A percentile compares a stretch with the other conserved stretches of the same genome.
Evolutionary conservation across 2,888 invertebrate genomes (phyloP).

Genomic region (Sesia apiformis): DNA sequence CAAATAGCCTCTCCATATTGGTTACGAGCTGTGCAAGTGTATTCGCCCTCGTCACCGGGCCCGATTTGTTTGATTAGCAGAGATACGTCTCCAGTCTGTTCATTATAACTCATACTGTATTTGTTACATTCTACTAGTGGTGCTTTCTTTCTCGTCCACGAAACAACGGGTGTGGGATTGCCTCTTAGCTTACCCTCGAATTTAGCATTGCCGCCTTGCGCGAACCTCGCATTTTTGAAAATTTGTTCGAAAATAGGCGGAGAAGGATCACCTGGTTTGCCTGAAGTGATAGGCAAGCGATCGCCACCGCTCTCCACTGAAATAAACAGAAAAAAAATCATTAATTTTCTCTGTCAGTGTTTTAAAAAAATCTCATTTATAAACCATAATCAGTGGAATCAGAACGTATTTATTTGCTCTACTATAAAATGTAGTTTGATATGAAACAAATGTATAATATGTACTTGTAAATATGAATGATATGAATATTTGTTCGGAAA

Average conservation of each 20-base stretch:
- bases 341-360: too few species aligned
- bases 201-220: slow-evolving; percentile 93
- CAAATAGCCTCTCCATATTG: slow-evolving; percentile 97
- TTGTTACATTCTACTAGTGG: slow-evolving; percentile 89
- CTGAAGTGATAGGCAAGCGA: slow-evolving; percentile 45
- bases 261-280: slow-evolving; percentile 83
- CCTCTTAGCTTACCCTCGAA: slow-evolving; percentile 95
- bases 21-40: slow-evolving; percentile 95
- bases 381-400: too few species aligned
- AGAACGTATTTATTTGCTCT: too few species aligned
- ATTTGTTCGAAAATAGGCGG: slow-evolving; percentile 97
- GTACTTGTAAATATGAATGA: too few species aligned
- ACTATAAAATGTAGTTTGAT: too few species aligned
- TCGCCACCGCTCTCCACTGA: slow-evolving; percentile 78
- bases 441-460: too few species aligned
- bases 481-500: too few species aligned
- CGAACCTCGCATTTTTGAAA: slow-evolving; percentile 94
- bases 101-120: slow-evolving; percentile 92
- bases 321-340: slow-evolving; percentile 43
- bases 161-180: slow-evolving; percentile 92
- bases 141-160: slow-evolving; percentile 91
- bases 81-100: slow-evolving; percentile 91
- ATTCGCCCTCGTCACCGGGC: slow-evolving; percentile 97
- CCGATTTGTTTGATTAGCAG: slow-evolving; percentile 95
- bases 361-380: too few species aligned